Evolutionary conservation across 2,888 invertebrate genomes (phyloP).

Genomic region (Drosophila colorata): DNA sequence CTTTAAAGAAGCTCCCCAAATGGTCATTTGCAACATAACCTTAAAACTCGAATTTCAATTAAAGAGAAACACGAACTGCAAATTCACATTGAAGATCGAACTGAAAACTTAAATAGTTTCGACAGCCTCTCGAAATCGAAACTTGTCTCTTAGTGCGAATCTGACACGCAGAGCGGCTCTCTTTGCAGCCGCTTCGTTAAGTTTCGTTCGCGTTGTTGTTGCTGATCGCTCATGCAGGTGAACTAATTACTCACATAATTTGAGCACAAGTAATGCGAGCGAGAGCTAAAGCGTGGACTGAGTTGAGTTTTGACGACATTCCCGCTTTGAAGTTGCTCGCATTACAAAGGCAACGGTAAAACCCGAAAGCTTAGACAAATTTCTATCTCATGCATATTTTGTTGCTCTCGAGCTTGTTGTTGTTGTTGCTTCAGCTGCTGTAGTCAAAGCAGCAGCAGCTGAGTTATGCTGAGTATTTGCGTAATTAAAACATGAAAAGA

Average conservation of each 20-base stretch:
- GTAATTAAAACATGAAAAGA: slow-evolving; percentile 82
- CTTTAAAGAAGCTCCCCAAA: no score
- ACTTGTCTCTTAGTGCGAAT: slow-evolving; percentile 1
- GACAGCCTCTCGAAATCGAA: not conserved
- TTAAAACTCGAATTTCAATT: no score
- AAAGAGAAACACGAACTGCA: no score
- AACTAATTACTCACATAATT: slow-evolving; percentile 61
- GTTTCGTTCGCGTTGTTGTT: not conserved
- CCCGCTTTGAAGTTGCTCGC: slow-evolving; percentile 74
- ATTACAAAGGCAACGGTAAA: slow-evolving; percentile 60
- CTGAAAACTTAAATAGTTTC: no score
- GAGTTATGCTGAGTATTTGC: slow-evolving; percentile 76
- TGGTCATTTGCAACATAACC: no score
- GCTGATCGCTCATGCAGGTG: slow-evolving; percentile 35
- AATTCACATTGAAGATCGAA: no score
- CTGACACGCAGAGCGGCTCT: not conserved
- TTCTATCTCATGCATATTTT: slow-evolving; percentile 71
- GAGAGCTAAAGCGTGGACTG: slow-evolving; percentile 5
- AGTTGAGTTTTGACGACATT: slow-evolving; percentile 53
- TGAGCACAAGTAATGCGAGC: slow-evolving; percentile 36
- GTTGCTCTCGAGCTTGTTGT: slow-evolving; percentile 23
- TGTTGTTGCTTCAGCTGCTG: slow-evolving; percentile 17
- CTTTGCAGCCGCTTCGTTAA: not conserved
- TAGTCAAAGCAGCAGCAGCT: slow-evolving; percentile 38
- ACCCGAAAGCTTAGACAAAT: slow-evolving; percentile 64